Evolutionary conservation across 1,140 invertebrate genomes (phyloP).

Genomic region (Drosophila kurseongensis): DNA sequence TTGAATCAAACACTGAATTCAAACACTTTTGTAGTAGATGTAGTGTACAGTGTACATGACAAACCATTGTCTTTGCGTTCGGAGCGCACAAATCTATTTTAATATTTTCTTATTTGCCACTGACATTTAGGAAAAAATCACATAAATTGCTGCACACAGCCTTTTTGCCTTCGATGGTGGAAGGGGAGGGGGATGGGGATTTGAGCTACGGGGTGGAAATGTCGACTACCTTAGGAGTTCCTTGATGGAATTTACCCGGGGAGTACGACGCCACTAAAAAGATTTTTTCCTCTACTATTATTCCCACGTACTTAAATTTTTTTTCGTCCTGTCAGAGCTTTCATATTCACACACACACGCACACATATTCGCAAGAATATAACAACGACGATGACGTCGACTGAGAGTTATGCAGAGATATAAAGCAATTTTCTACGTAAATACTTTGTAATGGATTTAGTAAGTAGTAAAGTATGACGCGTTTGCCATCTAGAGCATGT

Average conservation of each 20-base stretch:
- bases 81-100: constrained; percentile 81
- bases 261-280: constrained; percentile 56
- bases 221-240: constrained; percentile 29
- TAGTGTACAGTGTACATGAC: constrained; percentile 42
- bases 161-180: constrained; percentile 56
- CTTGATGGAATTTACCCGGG: constrained; percentile 17
- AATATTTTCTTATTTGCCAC: constrained; percentile 83
- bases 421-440: constrained; percentile 83
- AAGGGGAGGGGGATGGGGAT: background rate
- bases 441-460: constrained; percentile 83
- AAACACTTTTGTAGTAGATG: background rate
- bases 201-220: background rate
- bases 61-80: constrained; percentile 62
- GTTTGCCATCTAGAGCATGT: constrained; percentile 81
- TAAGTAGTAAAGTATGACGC: constrained; percentile 83
- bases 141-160: constrained; percentile 79
- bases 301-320: constrained; percentile 80
- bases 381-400: constrained; percentile 59
- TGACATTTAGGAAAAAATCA: constrained; percentile 80
- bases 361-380: constrained; percentile 19
- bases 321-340: constrained; percentile 41
- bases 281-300: constrained; percentile 72
- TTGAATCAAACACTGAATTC: no score
- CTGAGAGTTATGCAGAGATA: constrained; percentile 79
- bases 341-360: constrained; percentile 28